phyloP scores from a whole-genome alignment of 2,113 vertebrate genomes.

The Arothron firmamentum region DNA sequence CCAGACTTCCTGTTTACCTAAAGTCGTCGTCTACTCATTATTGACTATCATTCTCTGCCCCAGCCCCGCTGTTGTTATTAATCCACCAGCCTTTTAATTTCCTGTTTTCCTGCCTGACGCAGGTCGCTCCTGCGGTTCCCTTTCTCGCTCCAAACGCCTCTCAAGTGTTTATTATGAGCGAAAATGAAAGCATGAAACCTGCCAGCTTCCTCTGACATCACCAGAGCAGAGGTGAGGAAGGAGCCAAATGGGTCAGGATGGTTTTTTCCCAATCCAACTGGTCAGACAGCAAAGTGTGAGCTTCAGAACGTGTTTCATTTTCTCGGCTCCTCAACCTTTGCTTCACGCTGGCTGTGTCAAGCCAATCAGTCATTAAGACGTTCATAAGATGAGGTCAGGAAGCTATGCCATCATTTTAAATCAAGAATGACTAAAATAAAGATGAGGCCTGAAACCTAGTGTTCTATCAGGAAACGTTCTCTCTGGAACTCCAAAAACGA shows the following conservation, averaged over 20 bases:
- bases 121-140: conserved; percentile 9
- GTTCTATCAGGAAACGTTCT: no score
- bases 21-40: no score
- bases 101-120: conserved; percentile 11
- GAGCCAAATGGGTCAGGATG: conserved; percentile 20
- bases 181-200: conserved; percentile 45
- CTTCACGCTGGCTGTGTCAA: no score
- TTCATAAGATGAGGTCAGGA: no score
- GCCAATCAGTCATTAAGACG: no score
- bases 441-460: no score
- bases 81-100: conserved; percentile 31
- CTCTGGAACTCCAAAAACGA: no score
- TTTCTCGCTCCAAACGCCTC: not conserved
- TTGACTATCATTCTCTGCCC: not conserved
- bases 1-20: no score
- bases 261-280: conserved; percentile 19
- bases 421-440: no score
- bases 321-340: no score
- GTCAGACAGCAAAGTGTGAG: conserved; percentile 37
- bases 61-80: conserved; percentile 20
- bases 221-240: conserved; percentile 19
- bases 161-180: conserved; percentile 20
- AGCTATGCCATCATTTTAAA: no score
- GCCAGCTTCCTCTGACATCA: not conserved
- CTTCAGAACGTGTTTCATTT: conserved; percentile 23